Base-by-base conservation (phyloP, 2,797 vertebrate genomes). In the Poeciliopsis turneri region DNA sequence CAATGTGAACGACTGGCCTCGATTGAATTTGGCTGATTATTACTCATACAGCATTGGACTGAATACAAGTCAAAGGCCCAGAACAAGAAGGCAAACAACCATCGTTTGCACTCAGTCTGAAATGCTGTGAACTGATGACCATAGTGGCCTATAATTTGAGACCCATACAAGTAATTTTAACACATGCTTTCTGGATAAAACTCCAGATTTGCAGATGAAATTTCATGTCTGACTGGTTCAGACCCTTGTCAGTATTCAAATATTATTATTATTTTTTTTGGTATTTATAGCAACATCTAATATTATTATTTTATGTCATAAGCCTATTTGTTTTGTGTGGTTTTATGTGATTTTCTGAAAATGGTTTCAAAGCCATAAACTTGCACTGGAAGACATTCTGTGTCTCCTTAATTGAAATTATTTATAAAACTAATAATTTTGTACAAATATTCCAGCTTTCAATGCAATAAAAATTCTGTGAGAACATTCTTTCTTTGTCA, bases 141-240 rank as follows among this genome's bases (percentile, higher is more conserved):
- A 76, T 68, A 55, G 64, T 76, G 78, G 79, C 83, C 78, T 76
- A 47, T 75, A 81, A 70, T 74, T 73, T 77, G 23, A 79, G 49
- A 88, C 51, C 23, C 64, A 78, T 61, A 84, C 83, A 43, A 57
- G 61, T 57, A 85, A 78, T 25, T 47, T 83, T 85, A 86, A 69
- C 20, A 74, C 84, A 86, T 66, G 55, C 25, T 23, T 51, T 78
- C 78, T 89, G 84, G 83, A 84, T 82, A 43, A 68, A n/a, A 80
- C 30, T 89, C 72, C 82, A 75, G 69, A 85, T 82, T 84, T 81
- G 49, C 77, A 81, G 53, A 87, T 70, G 73, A 75, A 86, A 82
- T 88, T 83, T 53, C 73, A 75, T 74, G 92, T 95, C 95, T 96
- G 93, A 94, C 95, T 81, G 95, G 95, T 81, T 95, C 95, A 95